These are phyloP conservation scores for Eonycteris spelaea DNA, from an alignment of 2,113 vertebrate genomes.

Conservation along the genomic window DNA sequence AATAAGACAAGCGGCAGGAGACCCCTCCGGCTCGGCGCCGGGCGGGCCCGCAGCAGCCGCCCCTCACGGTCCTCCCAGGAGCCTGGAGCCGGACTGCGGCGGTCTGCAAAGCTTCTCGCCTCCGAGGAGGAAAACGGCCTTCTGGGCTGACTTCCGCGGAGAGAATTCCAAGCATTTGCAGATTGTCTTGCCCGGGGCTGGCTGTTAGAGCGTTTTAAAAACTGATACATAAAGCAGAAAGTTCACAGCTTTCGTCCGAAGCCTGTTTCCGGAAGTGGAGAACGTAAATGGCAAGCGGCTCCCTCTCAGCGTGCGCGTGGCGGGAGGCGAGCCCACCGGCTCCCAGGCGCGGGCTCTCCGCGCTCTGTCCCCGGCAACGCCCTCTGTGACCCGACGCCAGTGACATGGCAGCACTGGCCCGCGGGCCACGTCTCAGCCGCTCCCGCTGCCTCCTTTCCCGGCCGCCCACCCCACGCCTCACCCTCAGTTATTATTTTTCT, in stretches of 20 bases:
- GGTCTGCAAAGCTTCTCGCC: background rate
- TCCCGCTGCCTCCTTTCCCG: slow-evolving; percentile 61
- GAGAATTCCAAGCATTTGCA: background rate
- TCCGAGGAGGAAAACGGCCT: background rate
- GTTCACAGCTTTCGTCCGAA: slow-evolving; percentile 83
- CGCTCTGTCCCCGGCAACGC: slow-evolving; percentile 66
- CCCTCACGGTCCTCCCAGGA: slow-evolving; percentile 42
- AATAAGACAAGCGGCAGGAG: slow-evolving; percentile 62
- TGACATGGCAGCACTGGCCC: background rate
- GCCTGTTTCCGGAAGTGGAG: slow-evolving; percentile 55
- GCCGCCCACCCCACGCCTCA: slow-evolving; percentile 50
- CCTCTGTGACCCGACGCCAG: slow-evolving; percentile 43
- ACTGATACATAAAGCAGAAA: slow-evolving; percentile 49
- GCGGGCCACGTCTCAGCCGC: slow-evolving; percentile 47
- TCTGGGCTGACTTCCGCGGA: slow-evolving; percentile 31
- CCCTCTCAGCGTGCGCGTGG: background rate
- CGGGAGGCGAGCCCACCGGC: slow-evolving; percentile 52
- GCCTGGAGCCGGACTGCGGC: slow-evolving; percentile 14
- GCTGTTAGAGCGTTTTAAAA: slow-evolving; percentile 52
- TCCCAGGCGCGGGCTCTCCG: slow-evolving; percentile 54
- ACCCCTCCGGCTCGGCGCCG: slow-evolving; percentile 14
- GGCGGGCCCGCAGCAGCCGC: background rate
- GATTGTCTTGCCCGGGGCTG: slow-evolving; percentile 41
- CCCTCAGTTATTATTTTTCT: slow-evolving; percentile 74
- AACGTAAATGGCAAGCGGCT: slow-evolving; percentile 47